phyloP scores from a whole-genome alignment of 2,797 vertebrate species.

The Hafferia zeledoni region DNA sequence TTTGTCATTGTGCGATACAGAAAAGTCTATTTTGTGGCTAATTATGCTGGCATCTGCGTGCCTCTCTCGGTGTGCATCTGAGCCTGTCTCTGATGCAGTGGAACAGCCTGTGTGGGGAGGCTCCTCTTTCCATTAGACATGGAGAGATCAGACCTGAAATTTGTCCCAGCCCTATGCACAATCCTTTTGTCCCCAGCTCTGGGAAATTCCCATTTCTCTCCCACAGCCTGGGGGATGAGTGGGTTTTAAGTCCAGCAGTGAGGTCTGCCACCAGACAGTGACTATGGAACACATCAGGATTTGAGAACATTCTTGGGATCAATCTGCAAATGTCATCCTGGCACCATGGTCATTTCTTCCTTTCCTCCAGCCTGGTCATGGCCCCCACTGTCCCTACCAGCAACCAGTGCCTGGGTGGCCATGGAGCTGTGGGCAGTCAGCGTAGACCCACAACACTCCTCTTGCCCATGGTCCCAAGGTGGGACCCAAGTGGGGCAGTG shows the following conservation, averaged over 20 bases:
- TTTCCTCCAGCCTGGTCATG: neutral
- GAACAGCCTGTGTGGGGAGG: neutral
- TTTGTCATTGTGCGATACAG: slow-evolving; percentile 46
- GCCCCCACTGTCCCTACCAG: neutral
- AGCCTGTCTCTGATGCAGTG: neutral
- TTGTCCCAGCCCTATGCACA: neutral
- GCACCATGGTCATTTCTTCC: accelerated
- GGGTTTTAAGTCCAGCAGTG: neutral
- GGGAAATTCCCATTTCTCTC: neutral
- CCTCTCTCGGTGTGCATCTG: slow-evolving; percentile 2
- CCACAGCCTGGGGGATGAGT: neutral
- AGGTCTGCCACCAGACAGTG: neutral
- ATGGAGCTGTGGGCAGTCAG: neutral
- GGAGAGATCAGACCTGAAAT: slow-evolving; percentile 12
- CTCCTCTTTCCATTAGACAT: neutral
- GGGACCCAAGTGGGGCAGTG: neutral
- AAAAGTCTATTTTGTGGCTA: slow-evolving; percentile 56
- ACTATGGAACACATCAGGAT: neutral
- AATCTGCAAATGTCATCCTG: neutral
- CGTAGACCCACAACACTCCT: neutral
- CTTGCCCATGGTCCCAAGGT: neutral
- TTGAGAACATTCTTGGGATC: neutral
- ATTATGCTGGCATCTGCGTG: slow-evolving; percentile 53
- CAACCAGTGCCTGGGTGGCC: neutral
- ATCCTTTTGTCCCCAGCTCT: neutral